Percentiles rank a stretch among this genome's conserved stretches.
Evolutionary conservation across 2,113 vertebrate species (phyloP).

Genomic region (Centropristis striata): DNA sequence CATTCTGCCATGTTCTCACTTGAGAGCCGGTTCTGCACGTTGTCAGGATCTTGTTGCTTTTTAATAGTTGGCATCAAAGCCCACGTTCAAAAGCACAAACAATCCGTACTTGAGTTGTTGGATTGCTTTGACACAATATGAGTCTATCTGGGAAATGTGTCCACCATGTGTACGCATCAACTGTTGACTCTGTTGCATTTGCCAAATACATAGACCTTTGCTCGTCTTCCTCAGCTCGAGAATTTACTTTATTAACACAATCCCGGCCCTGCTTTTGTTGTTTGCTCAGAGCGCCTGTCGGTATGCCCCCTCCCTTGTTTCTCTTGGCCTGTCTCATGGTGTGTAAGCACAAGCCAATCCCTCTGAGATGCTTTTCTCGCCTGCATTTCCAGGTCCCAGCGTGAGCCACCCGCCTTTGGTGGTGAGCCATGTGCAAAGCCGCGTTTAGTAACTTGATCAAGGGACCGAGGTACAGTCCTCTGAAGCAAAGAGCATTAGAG

Average conservation of each 20-base stretch:
- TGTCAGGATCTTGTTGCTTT: constrained; percentile 43
- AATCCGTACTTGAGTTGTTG: constrained; percentile 18
- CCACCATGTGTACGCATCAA: constrained; percentile 10
- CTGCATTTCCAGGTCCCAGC: constrained; percentile 78
- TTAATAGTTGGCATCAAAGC: constrained; percentile 70
- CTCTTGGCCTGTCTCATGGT: constrained; percentile 68
- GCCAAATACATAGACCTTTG: constrained; percentile 50
- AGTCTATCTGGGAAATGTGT: constrained; percentile 15
- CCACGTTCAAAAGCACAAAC: constrained; percentile 45
- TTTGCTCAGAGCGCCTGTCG: constrained; percentile 39
- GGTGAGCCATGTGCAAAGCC: constrained; percentile 80
- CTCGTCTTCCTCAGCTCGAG: constrained; percentile 29
- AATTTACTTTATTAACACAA: constrained; percentile 61
- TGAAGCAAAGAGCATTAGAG: constrained; percentile 84
- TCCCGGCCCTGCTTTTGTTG: constrained; percentile 53
- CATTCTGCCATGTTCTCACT: constrained; percentile 58
- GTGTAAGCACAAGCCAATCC: constrained; percentile 79
- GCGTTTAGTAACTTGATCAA: constrained; percentile 84
- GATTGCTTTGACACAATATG: constrained; percentile 41
- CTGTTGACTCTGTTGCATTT: constrained; percentile 13
- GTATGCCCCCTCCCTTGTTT: constrained; percentile 41
- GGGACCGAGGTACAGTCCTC: constrained; percentile 78
- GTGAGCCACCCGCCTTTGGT: constrained; percentile 78
- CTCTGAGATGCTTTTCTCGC: constrained; percentile 76
- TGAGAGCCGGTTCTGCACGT: constrained; percentile 37